Percentiles rank a stretch among this genome's conserved stretches.
Evolutionary conservation across 2,888 invertebrate species (phyloP).

Genomic region (Cabera pusaria): DNA sequence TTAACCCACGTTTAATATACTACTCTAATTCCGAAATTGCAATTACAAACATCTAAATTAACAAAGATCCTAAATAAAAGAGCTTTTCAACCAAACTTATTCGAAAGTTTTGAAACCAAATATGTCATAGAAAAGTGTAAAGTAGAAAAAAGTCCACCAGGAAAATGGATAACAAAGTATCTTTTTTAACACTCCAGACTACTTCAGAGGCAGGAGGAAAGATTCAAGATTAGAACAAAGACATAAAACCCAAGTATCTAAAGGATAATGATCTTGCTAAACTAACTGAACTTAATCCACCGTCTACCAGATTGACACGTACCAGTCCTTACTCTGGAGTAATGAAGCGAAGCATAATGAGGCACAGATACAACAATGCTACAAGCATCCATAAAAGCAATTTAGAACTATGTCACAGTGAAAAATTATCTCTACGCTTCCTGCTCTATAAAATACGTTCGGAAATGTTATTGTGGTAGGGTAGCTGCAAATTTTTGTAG

Average conservation of each 20-base stretch:
- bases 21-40: no score
- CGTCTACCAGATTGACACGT: slow-evolving; percentile 52
- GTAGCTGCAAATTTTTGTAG: slow-evolving; percentile 5
- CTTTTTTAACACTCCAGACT: no score
- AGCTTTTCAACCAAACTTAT: no score
- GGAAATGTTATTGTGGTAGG: slow-evolving; percentile 2
- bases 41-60: no score
- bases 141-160: no score
- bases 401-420: slow-evolving; percentile 46
- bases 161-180: no score
- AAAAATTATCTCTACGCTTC: not conserved
- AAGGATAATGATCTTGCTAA: slow-evolving; percentile 26
- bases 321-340: slow-evolving; percentile 37
- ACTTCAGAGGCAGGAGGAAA: no score
- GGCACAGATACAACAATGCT: slow-evolving; percentile 51
- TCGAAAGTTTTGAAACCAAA: no score
- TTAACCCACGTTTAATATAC: no score
- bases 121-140: no score
- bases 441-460: not conserved
- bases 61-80: no score
- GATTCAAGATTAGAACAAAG: slow-evolving; percentile 10
- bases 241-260: slow-evolving; percentile 17
- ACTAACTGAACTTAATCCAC: slow-evolving; percentile 27
- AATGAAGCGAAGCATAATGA: slow-evolving; percentile 54
- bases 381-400: not conserved